Percentiles rank a stretch among this genome's conserved stretches.
These are phyloP conservation scores for Uropetala carovei DNA, from an alignment of 2,888 invertebrate genomes.

Conservation along the genomic window DNA sequence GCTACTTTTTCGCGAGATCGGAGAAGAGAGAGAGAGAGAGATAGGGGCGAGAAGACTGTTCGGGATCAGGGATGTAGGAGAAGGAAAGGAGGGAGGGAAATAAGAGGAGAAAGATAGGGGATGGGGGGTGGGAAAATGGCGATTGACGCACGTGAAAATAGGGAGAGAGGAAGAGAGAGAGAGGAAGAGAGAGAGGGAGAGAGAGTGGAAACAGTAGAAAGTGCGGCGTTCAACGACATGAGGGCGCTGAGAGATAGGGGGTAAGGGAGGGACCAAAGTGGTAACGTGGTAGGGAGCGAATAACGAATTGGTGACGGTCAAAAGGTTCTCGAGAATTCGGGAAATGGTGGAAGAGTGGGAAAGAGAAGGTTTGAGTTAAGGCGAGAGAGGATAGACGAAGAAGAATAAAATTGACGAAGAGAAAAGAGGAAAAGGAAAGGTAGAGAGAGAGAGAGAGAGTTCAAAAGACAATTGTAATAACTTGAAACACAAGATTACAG, in stretches of 20 bases:
- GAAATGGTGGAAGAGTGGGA: background rate
- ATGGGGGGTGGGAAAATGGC: background rate
- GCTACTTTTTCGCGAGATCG: background rate
- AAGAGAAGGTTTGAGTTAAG: background rate
- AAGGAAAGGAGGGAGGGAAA: background rate
- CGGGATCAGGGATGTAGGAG: no score
- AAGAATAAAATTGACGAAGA: background rate
- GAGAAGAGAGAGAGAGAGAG: no score
- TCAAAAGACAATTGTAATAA: no score
- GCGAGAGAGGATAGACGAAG: background rate
- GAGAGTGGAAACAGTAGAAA: background rate
- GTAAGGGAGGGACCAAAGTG: background rate
- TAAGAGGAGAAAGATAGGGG: background rate
- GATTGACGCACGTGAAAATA: background rate
- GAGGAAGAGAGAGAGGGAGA: background rate
- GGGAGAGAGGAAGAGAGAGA: slow-evolving; percentile 1
- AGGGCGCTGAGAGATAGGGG: no score
- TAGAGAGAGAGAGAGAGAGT: no score
- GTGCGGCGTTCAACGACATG: background rate
- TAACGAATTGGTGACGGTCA: slow-evolving; percentile 9
- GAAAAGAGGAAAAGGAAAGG: background rate
- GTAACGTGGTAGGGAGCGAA: slow-evolving; percentile 26
- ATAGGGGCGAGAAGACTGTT: no score
- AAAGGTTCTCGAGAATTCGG: slow-evolving; percentile 23
- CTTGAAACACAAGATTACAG: no score